Conservation (phyloP, 2,888 invertebrate species). For the Phymatocera aterrima region DNA sequence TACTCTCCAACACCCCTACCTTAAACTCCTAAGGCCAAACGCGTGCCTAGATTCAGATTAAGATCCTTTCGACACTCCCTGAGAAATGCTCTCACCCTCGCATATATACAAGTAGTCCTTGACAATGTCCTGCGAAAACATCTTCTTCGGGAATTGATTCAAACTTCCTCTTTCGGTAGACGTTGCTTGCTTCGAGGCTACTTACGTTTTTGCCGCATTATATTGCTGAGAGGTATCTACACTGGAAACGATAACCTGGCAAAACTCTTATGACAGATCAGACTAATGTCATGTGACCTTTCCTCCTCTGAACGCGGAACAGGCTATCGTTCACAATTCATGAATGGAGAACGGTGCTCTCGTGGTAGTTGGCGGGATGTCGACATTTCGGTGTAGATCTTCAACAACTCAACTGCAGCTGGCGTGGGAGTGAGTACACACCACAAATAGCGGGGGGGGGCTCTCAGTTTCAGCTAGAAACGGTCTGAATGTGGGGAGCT, state of each 20-base stretch:
- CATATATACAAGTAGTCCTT: background rate
- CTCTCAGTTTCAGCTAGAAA: background rate
- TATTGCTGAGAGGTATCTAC: no score
- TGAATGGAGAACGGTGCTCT: background rate
- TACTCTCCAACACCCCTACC: conserved; percentile 8
- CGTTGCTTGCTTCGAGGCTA: background rate
- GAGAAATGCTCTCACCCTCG: background rate
- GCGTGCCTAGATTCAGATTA: conserved; percentile 33
- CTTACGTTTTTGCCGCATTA: no score
- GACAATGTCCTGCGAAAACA: background rate
- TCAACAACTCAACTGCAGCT: background rate
- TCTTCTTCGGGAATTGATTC: background rate
- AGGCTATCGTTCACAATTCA: no score
- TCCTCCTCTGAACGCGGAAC: no score
- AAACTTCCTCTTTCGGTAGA: background rate
- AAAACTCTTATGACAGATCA: no score
- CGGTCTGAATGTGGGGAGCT: conserved; percentile 38
- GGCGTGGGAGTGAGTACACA: conserved; percentile 5
- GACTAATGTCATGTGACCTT: no score
- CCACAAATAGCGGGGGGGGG: background rate
- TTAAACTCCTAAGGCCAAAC: background rate
- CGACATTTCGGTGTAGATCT: background rate
- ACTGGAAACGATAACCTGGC: no score
- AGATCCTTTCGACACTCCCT: conserved; percentile 32
- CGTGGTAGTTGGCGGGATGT: background rate